Percentiles rank a stretch among this genome's conserved stretches.
phyloP scores from a whole-genome alignment of 2,888 invertebrate species.

The Drosophila limbata region DNA sequence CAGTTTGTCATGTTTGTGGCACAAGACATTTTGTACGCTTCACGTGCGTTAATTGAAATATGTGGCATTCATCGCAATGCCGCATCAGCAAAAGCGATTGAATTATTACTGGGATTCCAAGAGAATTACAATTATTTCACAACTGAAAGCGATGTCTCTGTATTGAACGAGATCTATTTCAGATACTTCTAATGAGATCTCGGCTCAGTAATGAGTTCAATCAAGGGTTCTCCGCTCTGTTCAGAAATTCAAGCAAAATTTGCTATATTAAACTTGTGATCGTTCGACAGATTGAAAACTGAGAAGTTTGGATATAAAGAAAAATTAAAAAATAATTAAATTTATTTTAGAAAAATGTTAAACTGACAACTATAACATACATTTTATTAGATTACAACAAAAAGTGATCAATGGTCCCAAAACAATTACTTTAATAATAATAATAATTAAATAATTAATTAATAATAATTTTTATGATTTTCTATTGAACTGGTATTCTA shows the following conservation, averaged over 20 bases:
- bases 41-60: conserved; percentile 68
- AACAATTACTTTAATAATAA: too few species aligned
- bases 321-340: too few species aligned
- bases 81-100: conserved; percentile 41
- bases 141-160: not conserved
- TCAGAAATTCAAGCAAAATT: not conserved
- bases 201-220: conserved; percentile 5
- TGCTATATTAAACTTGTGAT: not conserved
- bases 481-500: too few species aligned
- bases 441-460: too few species aligned
- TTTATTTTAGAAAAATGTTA: too few species aligned
- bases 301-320: too few species aligned
- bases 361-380: too few species aligned
- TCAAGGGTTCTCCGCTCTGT: not conserved
- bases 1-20: conserved; percentile 70
- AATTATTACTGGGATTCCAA: conserved; percentile 28
- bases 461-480: too few species aligned
- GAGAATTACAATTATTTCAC: not conserved
- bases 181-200: conserved; percentile 3
- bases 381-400: too few species aligned
- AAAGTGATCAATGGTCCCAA: too few species aligned
- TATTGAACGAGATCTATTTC: not conserved
- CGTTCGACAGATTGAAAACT: too few species aligned
- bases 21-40: conserved; percentile 62
- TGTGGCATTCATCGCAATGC: conserved; percentile 71